A percentile compares a stretch with the other conserved stretches of the same genome.
phyloP scores from a whole-genome alignment of 2,888 invertebrate genomes.

The Chloromyia formosa region DNA sequence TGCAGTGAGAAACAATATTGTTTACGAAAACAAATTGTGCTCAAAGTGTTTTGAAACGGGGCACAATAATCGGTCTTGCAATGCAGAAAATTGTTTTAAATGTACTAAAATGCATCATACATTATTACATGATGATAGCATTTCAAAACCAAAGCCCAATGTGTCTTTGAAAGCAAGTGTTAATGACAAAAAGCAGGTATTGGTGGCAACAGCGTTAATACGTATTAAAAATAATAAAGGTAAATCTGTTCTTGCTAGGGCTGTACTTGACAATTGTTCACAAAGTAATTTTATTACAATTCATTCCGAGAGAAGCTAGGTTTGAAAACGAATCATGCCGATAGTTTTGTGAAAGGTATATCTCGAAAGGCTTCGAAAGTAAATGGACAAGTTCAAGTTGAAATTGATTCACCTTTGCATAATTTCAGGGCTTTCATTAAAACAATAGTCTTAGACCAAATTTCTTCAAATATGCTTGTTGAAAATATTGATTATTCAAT shows the following conservation, averaged over 20 bases:
- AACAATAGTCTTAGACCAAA: neutral
- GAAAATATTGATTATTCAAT: neutral
- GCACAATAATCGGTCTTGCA: neutral
- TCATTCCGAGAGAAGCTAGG: neutral
- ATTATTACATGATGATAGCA: neutral
- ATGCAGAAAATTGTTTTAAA: neutral
- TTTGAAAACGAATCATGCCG: neutral
- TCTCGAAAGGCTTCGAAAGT: neutral
- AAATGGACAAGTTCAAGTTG: neutral
- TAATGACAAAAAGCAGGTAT: neutral
- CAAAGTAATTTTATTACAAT: conserved; percentile 1
- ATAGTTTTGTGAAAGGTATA: neutral
- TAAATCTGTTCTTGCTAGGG: neutral
- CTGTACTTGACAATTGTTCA: neutral
- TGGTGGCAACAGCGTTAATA: neutral
- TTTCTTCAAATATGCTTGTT: neutral
- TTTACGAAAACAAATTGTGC: neutral
- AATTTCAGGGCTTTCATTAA: neutral
- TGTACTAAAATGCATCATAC: neutral
- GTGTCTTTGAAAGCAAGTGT: neutral
- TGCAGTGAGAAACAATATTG: neutral
- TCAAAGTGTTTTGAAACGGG: neutral
- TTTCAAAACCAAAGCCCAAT: neutral
- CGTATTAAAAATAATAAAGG: neutral
- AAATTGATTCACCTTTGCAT: neutral